A percentile compares a stretch with the other conserved stretches of the same genome.
phyloP scores from a whole-genome alignment of 2,797 vertebrate genomes.

The Microctenopoma lineatum region DNA sequence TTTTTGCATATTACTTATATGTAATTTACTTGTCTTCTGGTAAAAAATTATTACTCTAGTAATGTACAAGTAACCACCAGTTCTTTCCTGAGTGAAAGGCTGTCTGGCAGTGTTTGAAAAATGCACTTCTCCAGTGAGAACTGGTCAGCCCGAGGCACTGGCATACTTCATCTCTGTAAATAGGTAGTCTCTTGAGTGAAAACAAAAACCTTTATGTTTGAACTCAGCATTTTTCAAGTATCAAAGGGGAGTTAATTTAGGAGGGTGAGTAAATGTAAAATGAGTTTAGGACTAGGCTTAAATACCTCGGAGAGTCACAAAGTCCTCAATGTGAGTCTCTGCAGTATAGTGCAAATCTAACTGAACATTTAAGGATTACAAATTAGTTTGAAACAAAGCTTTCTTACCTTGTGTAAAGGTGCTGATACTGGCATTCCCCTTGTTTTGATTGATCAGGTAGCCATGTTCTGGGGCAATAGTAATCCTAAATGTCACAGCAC shows the following conservation, averaged over 20 bases:
- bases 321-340: slow-evolving; percentile 15
- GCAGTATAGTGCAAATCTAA: slow-evolving; percentile 35
- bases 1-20: slow-evolving; percentile 31
- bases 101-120: slow-evolving; percentile 46
- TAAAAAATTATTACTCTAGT: slow-evolving; percentile 38
- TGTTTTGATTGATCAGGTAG: slow-evolving; percentile 90
- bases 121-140: slow-evolving; percentile 45
- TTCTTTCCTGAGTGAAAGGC: slow-evolving; percentile 45
- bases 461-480: slow-evolving; percentile 88
- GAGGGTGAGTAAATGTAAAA: slow-evolving; percentile 43
- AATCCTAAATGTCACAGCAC: slow-evolving; percentile 87
- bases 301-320: slow-evolving; percentile 28
- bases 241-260: slow-evolving; percentile 34
- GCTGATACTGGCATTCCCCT: slow-evolving; percentile 91
- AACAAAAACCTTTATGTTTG: slow-evolving; percentile 57
- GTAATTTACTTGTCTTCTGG: slow-evolving; percentile 24
- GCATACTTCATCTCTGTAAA: slow-evolving; percentile 61
- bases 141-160: slow-evolving; percentile 54
- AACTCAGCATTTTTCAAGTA: slow-evolving; percentile 52
- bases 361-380: slow-evolving; percentile 23
- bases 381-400: slow-evolving; percentile 20
- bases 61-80: slow-evolving; percentile 42
- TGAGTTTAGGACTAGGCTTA: slow-evolving; percentile 30
- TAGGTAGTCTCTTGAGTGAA: slow-evolving; percentile 50
- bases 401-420: slow-evolving; percentile 94